These are phyloP conservation scores for Triops cancriformis DNA, from an alignment of 1,140 invertebrate species.

Conservation along the genomic window DNA sequence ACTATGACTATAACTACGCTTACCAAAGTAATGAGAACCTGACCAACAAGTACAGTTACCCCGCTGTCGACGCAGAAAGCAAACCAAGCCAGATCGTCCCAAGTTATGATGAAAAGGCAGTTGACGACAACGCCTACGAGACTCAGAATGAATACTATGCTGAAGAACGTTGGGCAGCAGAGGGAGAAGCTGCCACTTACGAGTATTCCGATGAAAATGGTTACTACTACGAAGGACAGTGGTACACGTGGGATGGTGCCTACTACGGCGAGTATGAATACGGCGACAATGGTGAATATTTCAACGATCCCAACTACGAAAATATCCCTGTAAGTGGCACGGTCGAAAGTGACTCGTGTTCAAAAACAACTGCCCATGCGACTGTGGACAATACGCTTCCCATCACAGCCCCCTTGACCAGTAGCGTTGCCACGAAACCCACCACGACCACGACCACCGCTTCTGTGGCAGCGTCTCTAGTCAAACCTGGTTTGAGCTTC, in stretches of 20 bases:
- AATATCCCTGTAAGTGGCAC: not conserved
- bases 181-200: conserved; percentile 29
- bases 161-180: conserved; percentile 28
- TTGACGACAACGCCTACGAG: not conserved
- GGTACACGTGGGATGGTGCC: conserved; percentile 30
- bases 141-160: conserved; percentile 27
- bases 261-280: conserved; percentile 35
- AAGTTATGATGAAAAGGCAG: not conserved
- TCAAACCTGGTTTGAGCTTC: not conserved
- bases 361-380: not conserved
- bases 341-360: not conserved
- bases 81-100: not conserved
- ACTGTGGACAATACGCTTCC: not conserved
- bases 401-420: not conserved
- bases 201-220: conserved; percentile 30
- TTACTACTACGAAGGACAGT: conserved; percentile 29
- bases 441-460: not conserved
- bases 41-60: conserved; percentile 31
- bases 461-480: not conserved
- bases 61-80: conserved; percentile 18
- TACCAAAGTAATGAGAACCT: conserved; percentile 53
- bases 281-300: not conserved
- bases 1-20: conserved; percentile 61
- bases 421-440: not conserved
- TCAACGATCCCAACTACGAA: not conserved